Percentiles rank a stretch among this genome's conserved stretches.
Evolutionary conservation across 2,113 vertebrate species (phyloP).

Genomic region (Eubucco bourcierii): DNA sequence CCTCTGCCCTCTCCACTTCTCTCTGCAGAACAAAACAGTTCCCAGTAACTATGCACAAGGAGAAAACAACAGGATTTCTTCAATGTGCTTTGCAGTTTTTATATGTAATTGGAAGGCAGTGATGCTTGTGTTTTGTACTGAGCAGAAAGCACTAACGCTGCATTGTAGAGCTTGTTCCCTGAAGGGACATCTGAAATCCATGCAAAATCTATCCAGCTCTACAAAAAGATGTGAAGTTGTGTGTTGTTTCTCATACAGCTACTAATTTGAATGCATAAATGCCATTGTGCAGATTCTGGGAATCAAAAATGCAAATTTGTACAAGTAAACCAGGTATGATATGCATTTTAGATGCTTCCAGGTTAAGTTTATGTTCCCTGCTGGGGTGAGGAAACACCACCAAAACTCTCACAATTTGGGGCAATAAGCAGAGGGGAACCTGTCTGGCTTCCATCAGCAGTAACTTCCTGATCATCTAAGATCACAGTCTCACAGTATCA

Average conservation of each 20-base stretch:
- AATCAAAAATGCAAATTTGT: background rate
- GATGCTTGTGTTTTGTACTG: background rate
- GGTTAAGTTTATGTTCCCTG: background rate
- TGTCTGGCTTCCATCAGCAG: background rate
- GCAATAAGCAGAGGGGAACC: too few species aligned
- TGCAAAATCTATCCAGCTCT: background rate
- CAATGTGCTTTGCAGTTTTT: background rate
- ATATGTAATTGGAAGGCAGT: background rate
- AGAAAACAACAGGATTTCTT: background rate
- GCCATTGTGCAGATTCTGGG: background rate
- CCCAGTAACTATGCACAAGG: background rate
- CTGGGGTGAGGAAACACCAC: background rate
- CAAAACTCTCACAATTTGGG: rapidly evolving
- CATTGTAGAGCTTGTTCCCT: background rate
- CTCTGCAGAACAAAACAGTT: background rate
- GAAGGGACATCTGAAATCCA: background rate
- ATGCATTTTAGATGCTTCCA: background rate
- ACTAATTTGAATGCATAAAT: background rate
- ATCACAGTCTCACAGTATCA: too few species aligned
- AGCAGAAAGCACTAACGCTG: background rate
- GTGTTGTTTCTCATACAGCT: background rate
- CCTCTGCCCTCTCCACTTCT: background rate
- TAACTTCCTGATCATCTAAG: background rate
- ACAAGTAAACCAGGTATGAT: background rate
- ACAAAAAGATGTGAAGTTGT: background rate